Conservation (phyloP, 2,113 vertebrate genomes). For the Perognathus longimembris region DNA sequence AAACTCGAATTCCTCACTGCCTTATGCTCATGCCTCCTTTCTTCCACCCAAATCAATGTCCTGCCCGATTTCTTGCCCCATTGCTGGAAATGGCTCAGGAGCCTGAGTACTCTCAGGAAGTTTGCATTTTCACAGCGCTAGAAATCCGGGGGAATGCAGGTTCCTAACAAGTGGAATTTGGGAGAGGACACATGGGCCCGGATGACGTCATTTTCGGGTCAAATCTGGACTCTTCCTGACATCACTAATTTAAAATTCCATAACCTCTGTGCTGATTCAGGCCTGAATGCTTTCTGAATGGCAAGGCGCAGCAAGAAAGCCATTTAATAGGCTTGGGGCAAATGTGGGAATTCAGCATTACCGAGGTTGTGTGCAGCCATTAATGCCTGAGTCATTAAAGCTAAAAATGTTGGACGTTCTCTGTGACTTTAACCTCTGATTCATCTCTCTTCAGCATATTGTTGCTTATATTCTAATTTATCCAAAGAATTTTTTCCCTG, state of each 20-base stretch:
- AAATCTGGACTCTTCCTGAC: background rate
- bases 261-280: background rate
- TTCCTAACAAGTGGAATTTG: conserved; percentile 25
- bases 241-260: conserved; percentile 28
- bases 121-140: conserved; percentile 47
- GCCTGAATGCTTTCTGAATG: background rate
- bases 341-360: conserved; percentile 56
- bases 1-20: background rate
- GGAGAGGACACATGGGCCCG: background rate
- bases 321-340: conserved; percentile 4
- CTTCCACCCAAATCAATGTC: conserved; percentile 1
- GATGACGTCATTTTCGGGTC: conserved; percentile 26
- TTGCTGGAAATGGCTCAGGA: conserved; percentile 48
- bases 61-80: conserved; percentile 43
- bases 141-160: background rate
- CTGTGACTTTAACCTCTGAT: conserved; percentile 60
- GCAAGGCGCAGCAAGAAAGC: background rate
- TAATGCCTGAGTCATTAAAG: conserved; percentile 7
- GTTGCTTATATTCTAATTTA: conserved; percentile 62
- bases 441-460: conserved; percentile 57
- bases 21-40: background rate
- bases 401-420: conserved; percentile 55
- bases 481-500: conserved; percentile 37
- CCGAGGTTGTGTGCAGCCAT: conserved; percentile 1
- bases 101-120: conserved; percentile 24